Evolutionary conservation across 2,113 vertebrate species (phyloP).

Genomic region (Vicugna pacos): DNA sequence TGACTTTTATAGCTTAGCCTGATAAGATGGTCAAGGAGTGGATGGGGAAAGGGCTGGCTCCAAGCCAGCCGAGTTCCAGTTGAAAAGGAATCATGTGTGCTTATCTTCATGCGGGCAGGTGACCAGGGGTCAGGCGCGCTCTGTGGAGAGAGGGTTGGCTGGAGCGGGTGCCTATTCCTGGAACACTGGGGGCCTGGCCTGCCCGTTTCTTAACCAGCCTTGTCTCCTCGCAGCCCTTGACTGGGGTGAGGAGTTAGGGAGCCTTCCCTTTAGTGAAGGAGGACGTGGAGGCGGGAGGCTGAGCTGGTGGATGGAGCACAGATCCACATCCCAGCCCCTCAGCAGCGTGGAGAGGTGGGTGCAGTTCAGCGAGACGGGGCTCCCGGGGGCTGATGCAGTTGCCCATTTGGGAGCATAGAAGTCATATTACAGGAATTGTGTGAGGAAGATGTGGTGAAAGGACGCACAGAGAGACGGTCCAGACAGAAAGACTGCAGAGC

Average conservation of each 20-base stretch:
- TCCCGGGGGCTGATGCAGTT: background rate
- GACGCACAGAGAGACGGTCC: background rate
- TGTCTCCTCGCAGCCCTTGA: accelerated
- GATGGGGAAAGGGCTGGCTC: background rate
- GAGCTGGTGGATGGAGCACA: background rate
- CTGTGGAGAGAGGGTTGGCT: background rate
- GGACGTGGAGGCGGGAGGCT: background rate
- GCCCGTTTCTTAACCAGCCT: too few relatives aligned
- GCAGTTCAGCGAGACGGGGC: accelerated
- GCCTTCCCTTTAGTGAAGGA: background rate
- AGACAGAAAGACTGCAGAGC: accelerated
- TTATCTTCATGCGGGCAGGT: accelerated
- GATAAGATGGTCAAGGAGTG: accelerated
- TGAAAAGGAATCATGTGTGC: accelerated
- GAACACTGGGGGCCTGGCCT: background rate
- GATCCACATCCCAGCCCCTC: background rate
- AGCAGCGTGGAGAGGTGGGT: accelerated
- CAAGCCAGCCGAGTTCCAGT: background rate
- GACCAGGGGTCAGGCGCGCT: background rate
- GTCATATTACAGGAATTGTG: accelerated
- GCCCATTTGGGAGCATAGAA: background rate
- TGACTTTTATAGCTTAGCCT: background rate
- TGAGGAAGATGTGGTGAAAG: background rate
- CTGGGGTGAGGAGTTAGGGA: too few relatives aligned
- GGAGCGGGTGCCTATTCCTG: background rate